Percentiles rank a stretch among this genome's conserved stretches.
Conservation (phyloP, 2,797 vertebrate genomes). For the Hydrophis major region DNA sequence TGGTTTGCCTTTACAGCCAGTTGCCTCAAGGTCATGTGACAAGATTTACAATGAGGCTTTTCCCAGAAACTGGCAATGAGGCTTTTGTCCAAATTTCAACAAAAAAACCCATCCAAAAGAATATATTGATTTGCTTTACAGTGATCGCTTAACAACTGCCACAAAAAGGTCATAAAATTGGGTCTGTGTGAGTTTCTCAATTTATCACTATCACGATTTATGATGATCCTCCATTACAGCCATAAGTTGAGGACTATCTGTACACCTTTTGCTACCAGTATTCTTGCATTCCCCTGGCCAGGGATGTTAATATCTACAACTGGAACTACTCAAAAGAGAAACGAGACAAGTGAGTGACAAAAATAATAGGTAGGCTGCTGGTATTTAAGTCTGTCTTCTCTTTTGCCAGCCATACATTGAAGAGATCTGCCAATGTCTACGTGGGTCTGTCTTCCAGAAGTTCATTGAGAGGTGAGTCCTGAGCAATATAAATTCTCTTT, state of each 20-base stretch:
- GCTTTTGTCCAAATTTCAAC: background rate
- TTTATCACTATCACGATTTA: background rate
- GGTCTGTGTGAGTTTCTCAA: background rate
- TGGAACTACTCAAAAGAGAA: background rate
- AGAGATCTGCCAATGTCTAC: constrained; percentile 76
- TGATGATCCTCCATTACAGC: background rate
- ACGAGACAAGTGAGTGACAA: background rate
- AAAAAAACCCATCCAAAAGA: background rate
- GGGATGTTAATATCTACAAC: background rate
- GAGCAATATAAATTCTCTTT: background rate
- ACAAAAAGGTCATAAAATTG: background rate
- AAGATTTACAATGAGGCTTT: background rate
- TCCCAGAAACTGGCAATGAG: background rate
- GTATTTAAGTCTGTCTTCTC: constrained; percentile 24
- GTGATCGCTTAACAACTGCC: background rate
- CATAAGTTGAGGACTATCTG: background rate
- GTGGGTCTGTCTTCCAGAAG: constrained; percentile 74
- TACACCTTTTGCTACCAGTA: background rate
- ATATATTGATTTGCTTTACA: background rate
- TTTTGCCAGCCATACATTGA: constrained; percentile 73
- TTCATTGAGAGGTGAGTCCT: constrained; percentile 75
- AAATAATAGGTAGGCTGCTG: background rate
- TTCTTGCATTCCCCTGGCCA: background rate
- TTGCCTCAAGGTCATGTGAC: background rate
- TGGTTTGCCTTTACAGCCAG: background rate